phyloP scores from a whole-genome alignment of 2,888 invertebrate genomes.

The Pandemis cinnamomeana region DNA sequence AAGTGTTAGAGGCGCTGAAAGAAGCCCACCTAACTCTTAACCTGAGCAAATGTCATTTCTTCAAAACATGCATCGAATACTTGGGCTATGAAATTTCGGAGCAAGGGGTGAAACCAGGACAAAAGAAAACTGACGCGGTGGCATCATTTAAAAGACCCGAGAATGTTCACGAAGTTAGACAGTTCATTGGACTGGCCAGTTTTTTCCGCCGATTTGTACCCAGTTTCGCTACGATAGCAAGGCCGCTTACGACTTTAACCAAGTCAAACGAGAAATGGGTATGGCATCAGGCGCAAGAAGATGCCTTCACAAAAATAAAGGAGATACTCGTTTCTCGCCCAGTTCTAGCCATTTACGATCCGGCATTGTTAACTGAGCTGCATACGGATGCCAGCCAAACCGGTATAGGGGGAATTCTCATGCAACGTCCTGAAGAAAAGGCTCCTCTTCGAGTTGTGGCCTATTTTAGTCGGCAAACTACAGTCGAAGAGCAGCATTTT shows the following conservation, averaged over 20 bases:
- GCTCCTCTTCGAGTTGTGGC: no score
- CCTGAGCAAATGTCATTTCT: slow-evolving; percentile 29
- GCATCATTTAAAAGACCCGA: not conserved
- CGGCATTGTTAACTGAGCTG: not conserved
- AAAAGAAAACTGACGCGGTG: slow-evolving; percentile 16
- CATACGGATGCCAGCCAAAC: no score
- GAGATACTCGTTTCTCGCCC: slow-evolving; percentile 12
- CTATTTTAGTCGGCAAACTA: no score
- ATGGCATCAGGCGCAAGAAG: slow-evolving; percentile 12
- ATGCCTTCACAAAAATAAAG: not conserved
- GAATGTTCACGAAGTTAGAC: slow-evolving; percentile 15
- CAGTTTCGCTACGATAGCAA: slow-evolving; percentile 5
- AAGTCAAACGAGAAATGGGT: slow-evolving; percentile 5
- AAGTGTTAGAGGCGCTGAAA: slow-evolving; percentile 36
- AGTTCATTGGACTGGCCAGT: slow-evolving; percentile 14
- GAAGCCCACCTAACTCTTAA: slow-evolving; percentile 40
- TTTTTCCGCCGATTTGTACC: slow-evolving; percentile 17
- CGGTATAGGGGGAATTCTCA: no score
- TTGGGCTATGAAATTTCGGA: slow-evolving; percentile 7
- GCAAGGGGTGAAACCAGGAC: not conserved
- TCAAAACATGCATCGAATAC: slow-evolving; percentile 3
- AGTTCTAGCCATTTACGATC: slow-evolving; percentile 37
- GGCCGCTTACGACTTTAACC: slow-evolving; percentile 1
- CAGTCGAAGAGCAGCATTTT: no score
- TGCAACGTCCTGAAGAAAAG: no score